Conservation (phyloP, 2,113 vertebrate species). For the Paracanthobrama guichenoti region DNA sequence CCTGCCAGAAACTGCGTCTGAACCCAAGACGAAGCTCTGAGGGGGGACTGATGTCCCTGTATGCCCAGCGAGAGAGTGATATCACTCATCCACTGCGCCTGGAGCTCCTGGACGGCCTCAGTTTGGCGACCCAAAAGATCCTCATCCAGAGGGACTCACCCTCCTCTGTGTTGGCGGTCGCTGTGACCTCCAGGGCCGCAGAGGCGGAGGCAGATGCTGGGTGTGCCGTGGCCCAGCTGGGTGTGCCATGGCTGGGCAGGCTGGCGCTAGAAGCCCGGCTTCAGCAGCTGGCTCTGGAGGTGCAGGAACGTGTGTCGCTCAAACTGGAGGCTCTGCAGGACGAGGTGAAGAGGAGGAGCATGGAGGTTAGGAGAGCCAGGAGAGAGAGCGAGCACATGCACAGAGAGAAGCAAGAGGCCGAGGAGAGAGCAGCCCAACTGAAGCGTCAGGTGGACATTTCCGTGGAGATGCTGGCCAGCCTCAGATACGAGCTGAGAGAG, state of each 20-base stretch:
- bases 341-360: conserved; percentile 64
- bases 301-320: conserved; percentile 67
- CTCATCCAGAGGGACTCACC: conserved; percentile 37
- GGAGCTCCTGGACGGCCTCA: conserved; percentile 43
- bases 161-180: neutral
- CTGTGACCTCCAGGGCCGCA: conserved; percentile 22
- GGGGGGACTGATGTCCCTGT: conserved; percentile 31
- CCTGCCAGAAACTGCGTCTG: conserved; percentile 28
- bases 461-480: conserved; percentile 66
- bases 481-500: conserved; percentile 63
- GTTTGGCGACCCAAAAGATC: conserved; percentile 41
- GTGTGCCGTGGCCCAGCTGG: conserved; percentile 3
- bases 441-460: conserved; percentile 68
- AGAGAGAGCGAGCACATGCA: conserved; percentile 59
- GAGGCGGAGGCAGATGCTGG: neutral
- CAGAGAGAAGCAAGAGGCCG: conserved; percentile 66
- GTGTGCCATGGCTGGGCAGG: conserved; percentile 38
- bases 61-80: neutral
- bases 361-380: conserved; percentile 60
- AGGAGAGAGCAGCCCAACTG: conserved; percentile 63
- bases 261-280: conserved; percentile 55
- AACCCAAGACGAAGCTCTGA: conserved; percentile 30
- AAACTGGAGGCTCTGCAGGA: conserved; percentile 60
- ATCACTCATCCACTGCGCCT: conserved; percentile 19
- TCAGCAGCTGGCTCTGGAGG: conserved; percentile 60